Conservation (phyloP, 2,113 vertebrate species). For the Brienomyrus longianalis region DNA sequence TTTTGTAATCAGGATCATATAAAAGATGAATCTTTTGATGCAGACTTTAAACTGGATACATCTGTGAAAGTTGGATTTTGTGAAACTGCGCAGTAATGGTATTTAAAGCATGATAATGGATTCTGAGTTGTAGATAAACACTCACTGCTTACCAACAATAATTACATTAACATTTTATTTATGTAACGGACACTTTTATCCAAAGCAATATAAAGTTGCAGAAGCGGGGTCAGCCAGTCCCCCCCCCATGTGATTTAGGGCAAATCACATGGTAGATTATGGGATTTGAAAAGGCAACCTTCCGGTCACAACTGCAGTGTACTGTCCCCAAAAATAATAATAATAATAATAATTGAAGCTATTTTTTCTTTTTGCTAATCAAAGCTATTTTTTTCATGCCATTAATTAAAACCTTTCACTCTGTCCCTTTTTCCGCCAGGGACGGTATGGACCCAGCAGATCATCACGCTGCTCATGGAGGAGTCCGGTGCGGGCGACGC, state of each 20-base stretch:
- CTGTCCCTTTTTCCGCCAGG: constrained; percentile 23
- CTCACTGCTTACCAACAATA: not conserved
- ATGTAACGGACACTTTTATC: not conserved
- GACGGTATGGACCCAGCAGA: constrained; percentile 47
- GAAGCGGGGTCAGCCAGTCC: not conserved
- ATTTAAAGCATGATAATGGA: not conserved
- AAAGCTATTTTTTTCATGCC: not conserved
- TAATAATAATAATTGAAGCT: not conserved
- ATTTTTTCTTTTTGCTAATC: not conserved
- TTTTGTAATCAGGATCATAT: not conserved
- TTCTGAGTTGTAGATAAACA: not conserved
- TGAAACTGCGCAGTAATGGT: not conserved
- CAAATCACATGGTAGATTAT: not conserved
- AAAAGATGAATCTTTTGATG: not conserved
- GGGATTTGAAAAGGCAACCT: no score
- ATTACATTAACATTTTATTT: not conserved
- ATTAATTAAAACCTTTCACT: not conserved
- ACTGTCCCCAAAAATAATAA: not conserved
- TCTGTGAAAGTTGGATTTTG: not conserved
- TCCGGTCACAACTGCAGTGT: not conserved
- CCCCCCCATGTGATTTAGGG: not conserved
- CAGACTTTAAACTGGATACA: not conserved
- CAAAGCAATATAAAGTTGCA: not conserved
- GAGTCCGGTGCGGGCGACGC: not conserved
- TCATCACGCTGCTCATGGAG: constrained; percentile 38